Percentiles rank a stretch among this genome's conserved stretches.
Evolutionary conservation across 53 echinoderm and acorn worm genomes (phyloP).

Genomic region (Temnopleurus reevesii): DNA sequence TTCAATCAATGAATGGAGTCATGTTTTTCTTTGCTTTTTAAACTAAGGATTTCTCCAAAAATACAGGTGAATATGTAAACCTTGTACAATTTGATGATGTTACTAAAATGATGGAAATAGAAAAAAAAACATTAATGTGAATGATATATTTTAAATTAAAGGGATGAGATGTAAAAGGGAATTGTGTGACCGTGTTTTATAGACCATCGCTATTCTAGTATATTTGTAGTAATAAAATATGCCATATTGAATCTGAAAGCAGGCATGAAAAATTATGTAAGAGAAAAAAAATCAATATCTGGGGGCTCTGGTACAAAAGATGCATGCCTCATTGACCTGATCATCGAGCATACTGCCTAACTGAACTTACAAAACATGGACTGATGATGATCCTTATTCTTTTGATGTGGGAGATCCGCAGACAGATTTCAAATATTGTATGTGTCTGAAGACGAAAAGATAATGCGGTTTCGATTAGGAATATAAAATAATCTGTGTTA

Average conservation of each 20-base stretch:
- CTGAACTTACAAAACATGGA: neutral
- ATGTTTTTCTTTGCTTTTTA: no score
- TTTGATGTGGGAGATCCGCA: neutral
- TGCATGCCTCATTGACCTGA: neutral
- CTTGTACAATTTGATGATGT: neutral
- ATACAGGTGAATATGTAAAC: neutral
- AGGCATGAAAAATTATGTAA: neutral
- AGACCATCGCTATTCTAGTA: no score
- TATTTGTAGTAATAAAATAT: neutral
- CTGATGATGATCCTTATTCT: neutral
- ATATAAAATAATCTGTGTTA: neutral
- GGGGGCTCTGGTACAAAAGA: neutral
- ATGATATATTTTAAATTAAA: neutral
- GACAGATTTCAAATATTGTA: neutral
- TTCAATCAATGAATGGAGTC: no score
- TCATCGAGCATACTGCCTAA: neutral
- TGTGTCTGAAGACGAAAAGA: neutral
- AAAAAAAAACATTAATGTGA: neutral
- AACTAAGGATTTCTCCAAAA: no score
- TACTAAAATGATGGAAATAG: neutral
- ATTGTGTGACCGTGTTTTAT: no score
- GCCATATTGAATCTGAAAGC: neutral
- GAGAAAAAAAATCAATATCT: neutral
- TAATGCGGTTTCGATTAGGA: neutral
- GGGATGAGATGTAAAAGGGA: neutral